Percentiles rank a stretch among this genome's conserved stretches.
These are phyloP conservation scores for Megaceryle alcyon DNA, from an alignment of 2,797 vertebrate genomes.

Conservation along the genomic window DNA sequence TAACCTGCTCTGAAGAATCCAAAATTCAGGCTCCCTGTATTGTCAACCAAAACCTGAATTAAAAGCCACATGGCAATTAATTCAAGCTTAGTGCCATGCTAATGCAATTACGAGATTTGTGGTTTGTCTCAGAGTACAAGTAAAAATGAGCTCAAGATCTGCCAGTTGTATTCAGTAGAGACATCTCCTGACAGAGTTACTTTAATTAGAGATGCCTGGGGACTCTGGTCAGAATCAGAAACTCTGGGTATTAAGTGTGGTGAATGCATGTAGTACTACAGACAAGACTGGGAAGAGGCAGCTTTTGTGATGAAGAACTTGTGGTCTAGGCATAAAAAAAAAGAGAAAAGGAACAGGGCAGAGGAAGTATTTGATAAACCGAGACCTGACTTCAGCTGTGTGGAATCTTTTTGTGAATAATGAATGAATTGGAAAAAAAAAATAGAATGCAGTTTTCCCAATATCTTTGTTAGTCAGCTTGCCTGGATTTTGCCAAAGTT, in stretches of 20 bases:
- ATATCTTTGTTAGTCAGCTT: not conserved
- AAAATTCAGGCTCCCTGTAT: not conserved
- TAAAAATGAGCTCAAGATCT: not conserved
- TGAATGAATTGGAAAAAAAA: not conserved
- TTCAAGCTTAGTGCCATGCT: not conserved
- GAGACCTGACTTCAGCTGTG: not conserved
- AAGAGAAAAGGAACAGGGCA: not conserved
- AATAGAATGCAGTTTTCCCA: rapidly evolving
- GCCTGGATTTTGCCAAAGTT: not conserved
- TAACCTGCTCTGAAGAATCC: not conserved
- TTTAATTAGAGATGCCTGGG: not conserved
- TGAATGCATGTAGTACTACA: not conserved
- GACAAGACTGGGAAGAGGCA: not conserved
- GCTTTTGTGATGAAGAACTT: not conserved
- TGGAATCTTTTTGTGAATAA: not conserved
- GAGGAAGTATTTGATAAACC: not conserved
- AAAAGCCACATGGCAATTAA: not conserved
- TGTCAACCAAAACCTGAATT: not conserved
- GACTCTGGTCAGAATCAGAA: not conserved
- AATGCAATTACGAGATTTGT: not conserved
- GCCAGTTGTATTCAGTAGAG: not conserved
- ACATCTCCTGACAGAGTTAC: not conserved
- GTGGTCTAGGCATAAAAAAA: not conserved
- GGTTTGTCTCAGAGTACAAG: not conserved
- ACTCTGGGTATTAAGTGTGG: not conserved